A percentile compares a stretch with the other conserved stretches of the same genome.
Evolutionary conservation across 2,113 vertebrate species (phyloP).

Genomic region (Heterotilapia buettikoferi): DNA sequence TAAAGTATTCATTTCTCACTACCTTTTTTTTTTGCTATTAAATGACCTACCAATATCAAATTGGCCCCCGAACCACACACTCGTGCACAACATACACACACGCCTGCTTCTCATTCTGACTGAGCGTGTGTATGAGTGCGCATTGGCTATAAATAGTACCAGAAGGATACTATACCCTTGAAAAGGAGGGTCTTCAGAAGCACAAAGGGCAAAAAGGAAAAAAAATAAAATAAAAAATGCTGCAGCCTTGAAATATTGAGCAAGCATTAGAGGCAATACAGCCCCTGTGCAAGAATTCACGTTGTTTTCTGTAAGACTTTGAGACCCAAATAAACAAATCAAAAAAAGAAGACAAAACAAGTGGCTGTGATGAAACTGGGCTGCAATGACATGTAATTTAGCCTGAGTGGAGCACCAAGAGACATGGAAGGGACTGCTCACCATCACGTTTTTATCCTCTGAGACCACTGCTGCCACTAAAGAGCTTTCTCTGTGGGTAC

Average conservation of each 20-base stretch:
- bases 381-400: conserved; percentile 50
- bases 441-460: conserved; percentile 7
- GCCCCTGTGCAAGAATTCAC: conserved; percentile 1
- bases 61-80: neutral
- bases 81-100: neutral
- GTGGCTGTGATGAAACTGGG: conserved; percentile 51
- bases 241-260: neutral
- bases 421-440: conserved; percentile 4
- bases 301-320: neutral
- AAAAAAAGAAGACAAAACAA: conserved; percentile 29
- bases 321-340: conserved; percentile 46
- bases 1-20: neutral
- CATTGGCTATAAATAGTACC: conserved; percentile 27
- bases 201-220: neutral
- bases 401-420: neutral
- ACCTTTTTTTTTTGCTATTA: neutral
- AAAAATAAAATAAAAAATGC: neutral
- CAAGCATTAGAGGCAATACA: neutral
- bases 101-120: neutral
- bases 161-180: neutral
- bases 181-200: neutral
- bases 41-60: conserved; percentile 3
- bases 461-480: conserved; percentile 24
- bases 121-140: neutral
- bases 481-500: neutral